A percentile compares a stretch with the other conserved stretches of the same genome.
phyloP scores from a whole-genome alignment of 2,888 invertebrate species.

The Parthenolecanium corni region DNA sequence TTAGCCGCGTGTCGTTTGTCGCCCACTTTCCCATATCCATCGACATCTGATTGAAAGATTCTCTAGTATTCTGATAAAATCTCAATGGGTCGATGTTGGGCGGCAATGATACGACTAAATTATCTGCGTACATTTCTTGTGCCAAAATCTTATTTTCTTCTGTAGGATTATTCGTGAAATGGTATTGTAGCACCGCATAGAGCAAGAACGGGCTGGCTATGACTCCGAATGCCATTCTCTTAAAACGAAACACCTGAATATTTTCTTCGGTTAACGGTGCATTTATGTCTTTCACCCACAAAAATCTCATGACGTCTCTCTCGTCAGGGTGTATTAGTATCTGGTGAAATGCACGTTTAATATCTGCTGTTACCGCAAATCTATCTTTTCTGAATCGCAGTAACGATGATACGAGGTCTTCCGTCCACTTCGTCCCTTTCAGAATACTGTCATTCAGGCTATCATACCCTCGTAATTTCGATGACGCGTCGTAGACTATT shows the following conservation, averaged over 20 bases:
- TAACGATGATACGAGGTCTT: not conserved
- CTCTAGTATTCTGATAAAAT: not conserved
- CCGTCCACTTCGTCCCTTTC: not conserved
- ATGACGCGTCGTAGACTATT: not conserved
- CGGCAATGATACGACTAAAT: not conserved
- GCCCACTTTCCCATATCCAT: not conserved
- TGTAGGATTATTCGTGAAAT: not conserved
- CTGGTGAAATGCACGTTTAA: not conserved
- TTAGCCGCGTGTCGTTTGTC: not conserved
- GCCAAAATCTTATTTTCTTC: not conserved
- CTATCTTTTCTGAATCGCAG: not conserved
- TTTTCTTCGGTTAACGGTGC: not conserved
- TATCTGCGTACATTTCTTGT: not conserved
- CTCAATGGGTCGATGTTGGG: fast-evolving
- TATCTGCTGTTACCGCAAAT: not conserved
- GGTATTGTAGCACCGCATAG: not conserved
- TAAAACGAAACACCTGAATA: not conserved
- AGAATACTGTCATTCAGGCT: not conserved
- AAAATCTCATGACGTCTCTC: not conserved
- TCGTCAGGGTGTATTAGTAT: not conserved
- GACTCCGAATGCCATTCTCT: not conserved
- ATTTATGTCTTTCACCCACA: not conserved
- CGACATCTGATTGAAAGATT: not conserved
- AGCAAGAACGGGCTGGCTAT: not conserved
- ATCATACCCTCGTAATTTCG: not conserved